Percentiles rank a stretch among this genome's conserved stretches.
Evolutionary conservation across 2,113 vertebrate genomes (phyloP).

Genomic region (Hyaena hyaena): DNA sequence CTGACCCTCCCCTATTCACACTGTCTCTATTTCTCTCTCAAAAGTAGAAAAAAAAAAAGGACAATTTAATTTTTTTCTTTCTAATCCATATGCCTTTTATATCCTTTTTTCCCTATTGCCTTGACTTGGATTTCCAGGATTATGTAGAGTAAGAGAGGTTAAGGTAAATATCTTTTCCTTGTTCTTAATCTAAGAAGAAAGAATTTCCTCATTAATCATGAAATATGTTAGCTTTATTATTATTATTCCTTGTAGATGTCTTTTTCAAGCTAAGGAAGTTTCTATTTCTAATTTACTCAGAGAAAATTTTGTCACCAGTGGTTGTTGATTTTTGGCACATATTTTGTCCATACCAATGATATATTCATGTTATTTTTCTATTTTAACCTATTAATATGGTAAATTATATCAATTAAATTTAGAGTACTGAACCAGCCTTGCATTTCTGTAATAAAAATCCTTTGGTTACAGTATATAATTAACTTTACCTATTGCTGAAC

Average conservation of each 20-base stretch:
- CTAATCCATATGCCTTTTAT: not conserved
- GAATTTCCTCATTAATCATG: not conserved
- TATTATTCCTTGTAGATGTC: not conserved
- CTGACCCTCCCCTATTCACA: too few species aligned
- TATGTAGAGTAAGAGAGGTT: not conserved
- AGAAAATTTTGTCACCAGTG: not conserved
- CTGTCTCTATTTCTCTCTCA: too few species aligned
- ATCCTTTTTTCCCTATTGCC: not conserved
- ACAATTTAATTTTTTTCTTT: not conserved
- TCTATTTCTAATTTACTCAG: not conserved
- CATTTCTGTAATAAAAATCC: not conserved
- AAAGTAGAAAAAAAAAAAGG: too few species aligned
- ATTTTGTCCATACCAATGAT: not conserved
- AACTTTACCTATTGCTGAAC: not conserved
- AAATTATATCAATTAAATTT: not conserved
- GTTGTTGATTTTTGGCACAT: not conserved
- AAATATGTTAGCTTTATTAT: not conserved
- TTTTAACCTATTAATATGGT: not conserved
- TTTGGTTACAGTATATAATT: not conserved
- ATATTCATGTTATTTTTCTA: not conserved
- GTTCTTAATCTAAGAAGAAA: not conserved
- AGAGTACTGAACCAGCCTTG: not conserved
- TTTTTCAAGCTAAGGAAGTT: not conserved
- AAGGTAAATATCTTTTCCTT: not conserved
- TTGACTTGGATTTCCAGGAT: not conserved